Evolutionary conservation across 2,113 vertebrate species (phyloP).

Genomic region (Plecotus auritus): DNA sequence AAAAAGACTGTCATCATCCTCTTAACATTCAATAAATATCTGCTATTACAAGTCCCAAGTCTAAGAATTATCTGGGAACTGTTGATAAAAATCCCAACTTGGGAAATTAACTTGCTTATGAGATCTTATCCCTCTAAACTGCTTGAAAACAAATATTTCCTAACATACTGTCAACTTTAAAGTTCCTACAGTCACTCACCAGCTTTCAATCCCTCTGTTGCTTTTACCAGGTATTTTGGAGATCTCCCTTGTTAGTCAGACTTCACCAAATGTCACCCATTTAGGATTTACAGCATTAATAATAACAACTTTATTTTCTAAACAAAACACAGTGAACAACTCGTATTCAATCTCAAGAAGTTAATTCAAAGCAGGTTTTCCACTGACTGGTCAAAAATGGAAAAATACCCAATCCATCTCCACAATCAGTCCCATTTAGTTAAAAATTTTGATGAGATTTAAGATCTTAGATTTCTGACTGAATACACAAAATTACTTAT

Average conservation of each 20-base stretch:
- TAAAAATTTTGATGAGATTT: constrained; percentile 23
- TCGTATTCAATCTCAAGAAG: constrained; percentile 5
- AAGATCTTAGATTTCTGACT: background rate
- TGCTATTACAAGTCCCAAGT: background rate
- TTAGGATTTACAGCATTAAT: constrained; percentile 30
- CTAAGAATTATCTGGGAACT: constrained; percentile 31
- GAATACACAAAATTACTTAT: constrained; percentile 8
- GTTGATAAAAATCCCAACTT: constrained; percentile 34
- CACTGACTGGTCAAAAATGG: background rate
- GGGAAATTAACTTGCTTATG: constrained; percentile 11
- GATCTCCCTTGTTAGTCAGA: background rate
- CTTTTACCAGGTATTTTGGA: background rate
- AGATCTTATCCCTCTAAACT: constrained; percentile 39
- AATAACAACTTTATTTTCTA: constrained; percentile 19
- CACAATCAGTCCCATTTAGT: background rate
- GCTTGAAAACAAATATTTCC: background rate
- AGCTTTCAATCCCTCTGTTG: background rate
- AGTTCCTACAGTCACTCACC: background rate
- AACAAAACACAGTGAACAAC: constrained; percentile 26
- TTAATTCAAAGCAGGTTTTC: constrained; percentile 45
- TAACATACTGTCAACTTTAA: background rate
- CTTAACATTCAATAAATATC: constrained; percentile 7
- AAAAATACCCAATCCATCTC: background rate
- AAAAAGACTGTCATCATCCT: background rate
- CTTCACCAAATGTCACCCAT: background rate